Percentiles rank a stretch among this genome's conserved stretches.
phyloP scores from a whole-genome alignment of 1,140 invertebrate genomes.

The Thereuonema tuberculata region DNA sequence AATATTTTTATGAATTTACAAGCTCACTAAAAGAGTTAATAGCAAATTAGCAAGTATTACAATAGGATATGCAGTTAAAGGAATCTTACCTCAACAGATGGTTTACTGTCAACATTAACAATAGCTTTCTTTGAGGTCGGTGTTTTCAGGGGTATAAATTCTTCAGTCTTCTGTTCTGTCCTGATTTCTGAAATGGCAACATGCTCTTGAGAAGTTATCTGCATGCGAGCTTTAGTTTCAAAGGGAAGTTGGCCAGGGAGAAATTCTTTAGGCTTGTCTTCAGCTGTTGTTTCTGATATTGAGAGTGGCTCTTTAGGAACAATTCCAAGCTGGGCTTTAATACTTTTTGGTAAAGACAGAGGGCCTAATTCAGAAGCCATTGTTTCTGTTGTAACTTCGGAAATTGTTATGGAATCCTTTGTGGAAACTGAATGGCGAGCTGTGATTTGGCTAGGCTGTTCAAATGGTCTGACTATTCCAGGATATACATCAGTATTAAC shows the following conservation, averaged over 20 bases:
- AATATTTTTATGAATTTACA: too few species aligned
- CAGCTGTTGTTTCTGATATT: conserved; percentile 15
- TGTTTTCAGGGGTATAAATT: background rate
- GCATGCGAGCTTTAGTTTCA: conserved; percentile 7
- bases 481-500: conserved; percentile 12
- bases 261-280: conserved; percentile 13
- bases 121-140: background rate
- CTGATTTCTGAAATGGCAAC: conserved; percentile 5
- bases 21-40: too few species aligned
- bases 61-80: too few species aligned
- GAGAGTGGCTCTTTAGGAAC: conserved; percentile 11
- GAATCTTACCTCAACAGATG: background rate
- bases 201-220: conserved; percentile 13
- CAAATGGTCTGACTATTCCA: conserved; percentile 21
- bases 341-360: background rate
- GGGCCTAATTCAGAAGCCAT: background rate
- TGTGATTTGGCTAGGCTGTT: conserved; percentile 17
- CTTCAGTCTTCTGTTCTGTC: background rate
- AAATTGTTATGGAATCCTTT: conserved; percentile 1
- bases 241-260: conserved; percentile 12
- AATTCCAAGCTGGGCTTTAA: conserved; percentile 6
- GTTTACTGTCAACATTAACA: background rate
- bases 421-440: background rate
- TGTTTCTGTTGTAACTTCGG: background rate
- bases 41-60: too few species aligned